A percentile compares a stretch with the other conserved stretches of the same genome.
Conservation (phyloP, 2,888 invertebrate genomes). For the Temnothorax ravouxi region DNA sequence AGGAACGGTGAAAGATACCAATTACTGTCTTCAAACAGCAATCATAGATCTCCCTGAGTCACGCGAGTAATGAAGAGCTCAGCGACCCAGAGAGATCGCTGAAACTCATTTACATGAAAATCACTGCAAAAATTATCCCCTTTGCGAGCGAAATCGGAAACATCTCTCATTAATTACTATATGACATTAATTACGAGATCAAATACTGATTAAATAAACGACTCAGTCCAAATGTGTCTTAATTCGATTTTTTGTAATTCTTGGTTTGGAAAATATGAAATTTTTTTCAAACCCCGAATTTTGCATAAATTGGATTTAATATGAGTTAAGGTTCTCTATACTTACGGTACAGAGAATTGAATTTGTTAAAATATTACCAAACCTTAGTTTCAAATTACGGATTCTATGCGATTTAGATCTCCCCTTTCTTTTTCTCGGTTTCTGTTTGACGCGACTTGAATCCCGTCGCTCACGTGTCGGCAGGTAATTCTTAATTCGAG, state of each 20-base stretch:
- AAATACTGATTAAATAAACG: not conserved
- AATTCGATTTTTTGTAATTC: not conserved
- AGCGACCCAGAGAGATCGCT: conserved; percentile 38
- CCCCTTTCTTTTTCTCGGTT: not conserved
- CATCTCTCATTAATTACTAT: not conserved
- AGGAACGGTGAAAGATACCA: conserved; percentile 56
- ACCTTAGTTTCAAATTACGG: not conserved
- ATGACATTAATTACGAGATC: no score
- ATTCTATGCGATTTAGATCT: not conserved
- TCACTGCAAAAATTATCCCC: not conserved
- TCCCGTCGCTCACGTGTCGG: conserved; percentile 18
- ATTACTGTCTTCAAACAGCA: conserved; percentile 68
- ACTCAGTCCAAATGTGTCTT: not conserved
- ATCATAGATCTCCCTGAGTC: conserved; percentile 66
- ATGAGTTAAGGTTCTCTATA: not conserved
- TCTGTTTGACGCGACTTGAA: conserved; percentile 16
- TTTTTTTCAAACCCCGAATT: not conserved
- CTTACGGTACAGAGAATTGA: not conserved
- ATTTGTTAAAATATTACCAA: not conserved
- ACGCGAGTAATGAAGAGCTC: conserved; percentile 66
- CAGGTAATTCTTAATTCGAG: conserved; percentile 49
- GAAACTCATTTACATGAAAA: conserved; percentile 18
- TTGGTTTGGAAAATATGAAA: not conserved
- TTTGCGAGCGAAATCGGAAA: not conserved
- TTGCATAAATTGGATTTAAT: not conserved